Conservation (phyloP, 2,888 invertebrate species). For the Drosophila rellima region DNA sequence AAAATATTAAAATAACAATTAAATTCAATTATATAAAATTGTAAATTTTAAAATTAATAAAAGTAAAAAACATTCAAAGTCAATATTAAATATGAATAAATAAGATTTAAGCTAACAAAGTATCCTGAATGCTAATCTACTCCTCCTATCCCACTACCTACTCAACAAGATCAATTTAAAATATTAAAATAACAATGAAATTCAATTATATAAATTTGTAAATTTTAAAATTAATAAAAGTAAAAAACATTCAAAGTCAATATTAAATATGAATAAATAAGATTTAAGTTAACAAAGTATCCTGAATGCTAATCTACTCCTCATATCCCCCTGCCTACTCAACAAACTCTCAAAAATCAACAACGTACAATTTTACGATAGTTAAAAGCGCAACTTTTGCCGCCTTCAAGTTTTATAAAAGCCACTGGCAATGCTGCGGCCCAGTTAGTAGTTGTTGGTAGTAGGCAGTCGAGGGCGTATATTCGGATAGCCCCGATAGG, state of each 20-base stretch:
- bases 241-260: no score
- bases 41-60: no score
- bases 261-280: no score
- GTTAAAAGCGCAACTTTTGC: constrained; percentile 47
- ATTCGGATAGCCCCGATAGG: constrained; percentile 45
- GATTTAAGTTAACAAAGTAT: not conserved
- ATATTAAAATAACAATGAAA: no score
- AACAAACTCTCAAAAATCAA: constrained; percentile 9
- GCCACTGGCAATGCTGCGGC: constrained; percentile 31
- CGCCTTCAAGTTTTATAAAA: constrained; percentile 38
- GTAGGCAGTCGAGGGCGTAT: constrained; percentile 44
- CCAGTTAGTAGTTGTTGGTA: constrained; percentile 43
- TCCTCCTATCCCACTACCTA: not conserved
- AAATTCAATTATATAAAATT: no score
- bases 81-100: no score
- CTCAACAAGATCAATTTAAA: no score
- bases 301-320: constrained; percentile 4
- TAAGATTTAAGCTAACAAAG: no score
- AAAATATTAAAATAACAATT: no score
- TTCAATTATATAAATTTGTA: no score
- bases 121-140: constrained; percentile 4
- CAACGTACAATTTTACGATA: constrained; percentile 12
- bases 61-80: no score
- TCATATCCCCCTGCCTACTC: not conserved
- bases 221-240: no score